phyloP scores from a whole-genome alignment of 2,797 vertebrate species.

The Helicolenus hilgendorfi region DNA sequence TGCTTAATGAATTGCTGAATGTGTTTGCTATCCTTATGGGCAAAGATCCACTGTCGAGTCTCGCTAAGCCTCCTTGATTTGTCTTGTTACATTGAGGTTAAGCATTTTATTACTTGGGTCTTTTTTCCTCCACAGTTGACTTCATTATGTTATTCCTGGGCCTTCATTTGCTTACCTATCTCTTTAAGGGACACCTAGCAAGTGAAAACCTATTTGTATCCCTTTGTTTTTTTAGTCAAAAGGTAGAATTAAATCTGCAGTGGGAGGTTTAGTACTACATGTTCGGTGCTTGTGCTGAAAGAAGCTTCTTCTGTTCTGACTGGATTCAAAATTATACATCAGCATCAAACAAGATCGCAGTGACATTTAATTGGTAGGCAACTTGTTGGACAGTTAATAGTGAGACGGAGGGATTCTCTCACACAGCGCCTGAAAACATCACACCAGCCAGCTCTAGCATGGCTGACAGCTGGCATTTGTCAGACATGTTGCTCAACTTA shows the following conservation, averaged over 20 bases:
- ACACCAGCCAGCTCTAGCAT: constrained; percentile 37
- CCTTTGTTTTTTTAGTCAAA: constrained; percentile 8
- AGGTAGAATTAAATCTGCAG: constrained; percentile 8
- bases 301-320: not conserved
- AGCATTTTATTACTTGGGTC: constrained; percentile 85
- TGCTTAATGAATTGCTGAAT: constrained; percentile 87
- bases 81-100: constrained; percentile 87
- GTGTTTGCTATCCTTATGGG: constrained; percentile 84
- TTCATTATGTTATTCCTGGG: constrained; percentile 80
- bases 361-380: constrained; percentile 26
- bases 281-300: not conserved
- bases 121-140: constrained; percentile 73
- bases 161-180: constrained; percentile 73
- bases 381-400: constrained; percentile 31
- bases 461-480: constrained; percentile 84
- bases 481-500: constrained; percentile 73
- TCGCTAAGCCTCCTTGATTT: constrained; percentile 82
- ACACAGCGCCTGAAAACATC: constrained; percentile 40
- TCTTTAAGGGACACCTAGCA: constrained; percentile 56
- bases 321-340: not conserved
- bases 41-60: constrained; percentile 79
- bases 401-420: constrained; percentile 30
- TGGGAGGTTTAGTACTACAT: not conserved
- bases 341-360: not conserved
- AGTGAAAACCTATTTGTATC: constrained; percentile 46